Conservation (phyloP, 2,888 invertebrate genomes). For the Polyploca ridens region DNA sequence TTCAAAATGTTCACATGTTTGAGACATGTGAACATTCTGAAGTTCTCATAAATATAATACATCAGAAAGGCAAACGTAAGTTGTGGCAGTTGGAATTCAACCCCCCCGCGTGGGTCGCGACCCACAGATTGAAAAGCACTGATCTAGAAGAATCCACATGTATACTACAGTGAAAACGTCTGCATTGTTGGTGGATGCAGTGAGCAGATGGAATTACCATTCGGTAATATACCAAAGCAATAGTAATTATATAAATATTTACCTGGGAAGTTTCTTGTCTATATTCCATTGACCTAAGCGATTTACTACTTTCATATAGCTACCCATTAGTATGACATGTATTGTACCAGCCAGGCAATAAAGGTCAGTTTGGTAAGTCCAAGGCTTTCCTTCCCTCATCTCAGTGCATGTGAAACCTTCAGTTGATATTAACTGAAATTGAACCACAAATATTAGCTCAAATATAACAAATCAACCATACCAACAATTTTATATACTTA, state of each 20-base stretch:
- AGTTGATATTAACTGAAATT: conserved; percentile 87
- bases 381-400: conserved; percentile 95
- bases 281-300: conserved; percentile 87
- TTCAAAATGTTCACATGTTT: too few relatives aligned
- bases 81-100: too few relatives aligned
- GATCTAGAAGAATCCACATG: too few relatives aligned
- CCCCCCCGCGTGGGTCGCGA: too few relatives aligned
- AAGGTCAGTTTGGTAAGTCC: conserved; percentile 97
- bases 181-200: too few relatives aligned
- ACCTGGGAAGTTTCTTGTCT: conserved; percentile 89
- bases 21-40: too few relatives aligned
- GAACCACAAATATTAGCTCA: conserved; percentile 17
- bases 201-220: too few relatives aligned
- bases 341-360: conserved; percentile 95
- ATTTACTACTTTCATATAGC: conserved; percentile 93
- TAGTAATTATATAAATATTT: conserved; percentile 25
- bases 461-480: conserved; percentile 4
- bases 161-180: too few relatives aligned
- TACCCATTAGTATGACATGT: conserved; percentile 93
- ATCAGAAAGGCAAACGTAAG: too few relatives aligned
- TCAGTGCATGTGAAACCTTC: conserved; percentile 94
- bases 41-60: too few relatives aligned
- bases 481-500: background rate
- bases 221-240: conserved; percentile 1
- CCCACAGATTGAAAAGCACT: too few relatives aligned